Conservation (phyloP, 2,888 invertebrate genomes). For the Altica lythri region DNA sequence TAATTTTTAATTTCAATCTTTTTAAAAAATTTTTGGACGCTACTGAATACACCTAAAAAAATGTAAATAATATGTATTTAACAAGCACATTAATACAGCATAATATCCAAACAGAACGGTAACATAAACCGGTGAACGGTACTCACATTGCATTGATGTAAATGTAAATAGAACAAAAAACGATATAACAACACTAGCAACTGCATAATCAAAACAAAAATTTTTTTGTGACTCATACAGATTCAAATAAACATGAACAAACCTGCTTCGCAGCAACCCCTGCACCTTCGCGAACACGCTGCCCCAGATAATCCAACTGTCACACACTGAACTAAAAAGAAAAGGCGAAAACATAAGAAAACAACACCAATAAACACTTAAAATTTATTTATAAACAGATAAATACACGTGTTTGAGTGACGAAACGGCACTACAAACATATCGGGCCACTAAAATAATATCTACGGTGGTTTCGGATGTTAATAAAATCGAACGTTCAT, state of each 20-base stretch:
- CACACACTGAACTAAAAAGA: conserved; percentile 2
- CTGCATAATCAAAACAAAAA: conserved; percentile 1
- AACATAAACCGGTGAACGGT: too few species aligned
- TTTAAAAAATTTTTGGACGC: too few species aligned
- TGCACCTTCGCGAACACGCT: neutral
- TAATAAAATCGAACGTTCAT: neutral
- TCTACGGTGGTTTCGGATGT: neutral
- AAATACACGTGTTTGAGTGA: neutral
- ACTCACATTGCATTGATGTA: too few species aligned
- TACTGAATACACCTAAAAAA: too few species aligned
- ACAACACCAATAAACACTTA: conserved; percentile 1
- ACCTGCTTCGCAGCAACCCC: conserved; percentile 7
- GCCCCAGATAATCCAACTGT: neutral
- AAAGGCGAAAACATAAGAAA: neutral
- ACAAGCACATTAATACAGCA: too few species aligned
- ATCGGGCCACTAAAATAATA: neutral
- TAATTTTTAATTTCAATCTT: too few species aligned
- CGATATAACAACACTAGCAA: too few species aligned
- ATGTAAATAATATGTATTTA: too few species aligned
- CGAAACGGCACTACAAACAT: neutral
- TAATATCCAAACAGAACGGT: too few species aligned
- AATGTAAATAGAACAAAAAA: too few species aligned
- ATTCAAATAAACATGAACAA: neutral
- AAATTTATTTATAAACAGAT: neutral
- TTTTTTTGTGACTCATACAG: neutral